These are phyloP conservation scores for Dryomyza anilis DNA, from an alignment of 2,888 invertebrate genomes.

Conservation along the genomic window DNA sequence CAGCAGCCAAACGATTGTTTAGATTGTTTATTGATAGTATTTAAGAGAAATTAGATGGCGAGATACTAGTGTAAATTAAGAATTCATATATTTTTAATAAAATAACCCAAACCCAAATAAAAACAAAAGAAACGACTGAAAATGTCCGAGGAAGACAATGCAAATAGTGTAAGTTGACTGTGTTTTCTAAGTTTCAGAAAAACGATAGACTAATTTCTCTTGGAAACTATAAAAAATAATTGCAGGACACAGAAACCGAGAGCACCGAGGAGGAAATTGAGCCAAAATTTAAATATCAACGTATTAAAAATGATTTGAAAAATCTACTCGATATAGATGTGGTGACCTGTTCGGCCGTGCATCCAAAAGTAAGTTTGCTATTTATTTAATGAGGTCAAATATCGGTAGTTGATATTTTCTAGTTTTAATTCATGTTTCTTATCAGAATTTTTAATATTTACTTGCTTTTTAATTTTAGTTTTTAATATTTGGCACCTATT, in stretches of 20 bases:
- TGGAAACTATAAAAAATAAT: too few relatives aligned
- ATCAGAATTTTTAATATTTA: not conserved
- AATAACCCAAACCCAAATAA: too few relatives aligned
- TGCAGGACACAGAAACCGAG: conserved; percentile 49
- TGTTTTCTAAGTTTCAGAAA: not conserved
- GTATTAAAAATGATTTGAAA: conserved; percentile 85
- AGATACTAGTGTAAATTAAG: too few relatives aligned
- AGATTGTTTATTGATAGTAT: not conserved
- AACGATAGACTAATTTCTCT: not conserved
- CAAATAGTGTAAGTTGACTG: conserved; percentile 6
- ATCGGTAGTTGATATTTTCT: not conserved
- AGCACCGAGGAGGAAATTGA: conserved; percentile 69
- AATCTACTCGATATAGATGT: conserved; percentile 85
- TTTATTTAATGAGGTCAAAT: not conserved
- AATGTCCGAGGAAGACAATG: conserved; percentile 5
- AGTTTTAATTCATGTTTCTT: not conserved
- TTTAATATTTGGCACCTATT: conserved; percentile 89
- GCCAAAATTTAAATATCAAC: conserved; percentile 89
- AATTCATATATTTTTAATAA: too few relatives aligned
- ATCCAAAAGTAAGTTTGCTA: conserved; percentile 90
- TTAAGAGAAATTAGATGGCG: too few relatives aligned
- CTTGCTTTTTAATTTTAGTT: conserved; percentile 66
- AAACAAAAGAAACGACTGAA: not conserved
- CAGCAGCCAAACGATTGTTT: too few relatives aligned
- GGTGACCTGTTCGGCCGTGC: conserved; percentile 88